Base-by-base conservation (phyloP, 2,888 invertebrate species). In the Andrena minutula region DNA sequence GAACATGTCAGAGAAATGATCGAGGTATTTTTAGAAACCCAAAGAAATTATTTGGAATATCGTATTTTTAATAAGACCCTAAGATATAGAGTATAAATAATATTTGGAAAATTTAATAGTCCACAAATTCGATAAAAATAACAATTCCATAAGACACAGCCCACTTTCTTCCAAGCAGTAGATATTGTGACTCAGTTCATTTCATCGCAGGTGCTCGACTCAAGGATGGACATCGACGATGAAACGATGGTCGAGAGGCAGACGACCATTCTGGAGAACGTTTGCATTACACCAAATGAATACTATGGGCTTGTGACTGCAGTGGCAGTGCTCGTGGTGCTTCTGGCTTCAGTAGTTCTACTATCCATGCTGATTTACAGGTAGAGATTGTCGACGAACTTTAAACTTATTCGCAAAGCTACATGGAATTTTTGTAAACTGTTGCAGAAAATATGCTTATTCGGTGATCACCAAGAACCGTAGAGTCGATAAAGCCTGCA, bases 1-100 rank as follows among this genome's bases (percentile, higher is more conserved):
- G 98, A 98, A 92, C 97, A 97, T 92, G 98, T 98, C 41, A 95
- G 97, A 85, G 97, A 98, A 95, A 97, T 98, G 97, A 98, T 98
- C 87, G 97, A 98, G 95, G n/a, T n/a, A n/a, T n/a, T n/a, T n/a
- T n/a, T n/a, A n/a, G n/a, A n/a, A n/a, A n/a, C n/a, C n/a, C 12
- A 4, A 4, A 12, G 12, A 41, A 41, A 41, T 41, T 12, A 41
- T 35, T 35, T 12, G 0, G 10, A 10, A 35, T 12, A 3, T 10
- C 35, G 10, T 35, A 35, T 35, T 35, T 35, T 35, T 3, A 35
- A 41, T 16, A 41, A 41, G 1, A 41, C 41, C 16, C 41, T 1
- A 16, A 41, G 41, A 1, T 0, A 41, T 4, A 1, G 41, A 41
- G 41, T 41, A 41, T 41, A 41, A 41, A 41, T 41, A 41, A 41